phyloP scores from a whole-genome alignment of 2,797 vertebrate species.

The Steatocranus sp. region DNA sequence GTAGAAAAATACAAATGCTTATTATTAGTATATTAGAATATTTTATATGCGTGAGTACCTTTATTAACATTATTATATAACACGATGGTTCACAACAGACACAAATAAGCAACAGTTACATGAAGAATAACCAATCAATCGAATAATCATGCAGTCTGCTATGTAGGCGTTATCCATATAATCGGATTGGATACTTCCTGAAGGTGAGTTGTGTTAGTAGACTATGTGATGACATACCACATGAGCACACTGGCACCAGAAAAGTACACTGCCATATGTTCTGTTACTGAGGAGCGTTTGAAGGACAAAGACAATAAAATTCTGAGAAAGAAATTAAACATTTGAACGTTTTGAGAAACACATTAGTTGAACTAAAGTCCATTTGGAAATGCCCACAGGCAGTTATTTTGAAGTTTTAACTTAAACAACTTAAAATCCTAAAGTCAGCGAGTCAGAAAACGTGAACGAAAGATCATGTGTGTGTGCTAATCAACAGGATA shows the following conservation, averaged over 20 bases:
- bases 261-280: neutral
- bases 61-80: neutral
- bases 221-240: accelerated
- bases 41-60: too few relatives aligned
- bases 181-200: neutral
- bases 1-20: neutral
- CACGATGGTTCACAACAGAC: neutral
- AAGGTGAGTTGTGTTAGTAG: neutral
- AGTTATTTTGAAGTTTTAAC: neutral
- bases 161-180: neutral
- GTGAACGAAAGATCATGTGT: accelerated
- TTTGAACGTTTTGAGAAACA: neutral
- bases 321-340: neutral
- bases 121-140: accelerated
- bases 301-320: neutral
- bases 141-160: neutral
- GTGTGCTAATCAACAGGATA: neutral
- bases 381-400: neutral
- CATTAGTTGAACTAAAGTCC: neutral
- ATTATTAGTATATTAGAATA: too few relatives aligned
- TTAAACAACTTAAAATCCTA: neutral
- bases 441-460: neutral
- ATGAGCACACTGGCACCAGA: neutral
- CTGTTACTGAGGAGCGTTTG: neutral
- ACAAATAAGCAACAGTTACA: neutral